These are phyloP conservation scores for Seriola dumerili DNA, from an alignment of 2,113 vertebrate species.

Conservation along the genomic window DNA sequence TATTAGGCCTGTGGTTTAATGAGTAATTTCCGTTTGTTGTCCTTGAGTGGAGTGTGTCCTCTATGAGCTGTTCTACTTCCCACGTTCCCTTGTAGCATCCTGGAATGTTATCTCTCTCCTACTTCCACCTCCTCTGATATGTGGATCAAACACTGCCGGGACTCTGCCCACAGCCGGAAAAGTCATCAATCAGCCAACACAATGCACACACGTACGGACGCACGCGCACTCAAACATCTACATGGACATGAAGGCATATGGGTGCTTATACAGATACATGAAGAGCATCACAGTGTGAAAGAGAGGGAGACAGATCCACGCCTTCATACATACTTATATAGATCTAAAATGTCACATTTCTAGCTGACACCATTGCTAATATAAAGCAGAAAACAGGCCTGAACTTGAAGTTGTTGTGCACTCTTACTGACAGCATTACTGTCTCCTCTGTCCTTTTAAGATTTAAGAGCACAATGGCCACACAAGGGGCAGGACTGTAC, in stretches of 20 bases:
- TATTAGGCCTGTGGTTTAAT: slow-evolving; percentile 60
- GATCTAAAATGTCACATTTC: slow-evolving; percentile 24
- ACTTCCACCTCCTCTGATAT: slow-evolving; percentile 80
- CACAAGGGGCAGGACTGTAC: not conserved
- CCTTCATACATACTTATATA: slow-evolving; percentile 24
- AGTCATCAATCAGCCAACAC: slow-evolving; percentile 78
- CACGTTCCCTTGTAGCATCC: slow-evolving; percentile 76
- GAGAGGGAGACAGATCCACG: slow-evolving; percentile 8
- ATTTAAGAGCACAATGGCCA: not conserved
- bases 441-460: not conserved
- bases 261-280: slow-evolving; percentile 26
- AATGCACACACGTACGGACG: slow-evolving; percentile 31
- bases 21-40: slow-evolving; percentile 73
- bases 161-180: slow-evolving; percentile 77
- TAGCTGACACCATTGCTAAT: slow-evolving; percentile 15
- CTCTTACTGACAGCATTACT: slow-evolving; percentile 1
- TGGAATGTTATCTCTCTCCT: slow-evolving; percentile 79
- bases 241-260: slow-evolving; percentile 32
- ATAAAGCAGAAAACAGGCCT: slow-evolving; percentile 7
- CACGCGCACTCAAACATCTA: not conserved
- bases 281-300: not conserved
- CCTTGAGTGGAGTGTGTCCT: slow-evolving; percentile 47
- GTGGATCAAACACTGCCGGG: slow-evolving; percentile 79
- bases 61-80: slow-evolving; percentile 72
- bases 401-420: not conserved